Evolutionary conservation across 2,113 vertebrate genomes (phyloP), one percentile per base, ranked within the genome.

Genomic region (Brachyhypopomus gauderio): DNA sequence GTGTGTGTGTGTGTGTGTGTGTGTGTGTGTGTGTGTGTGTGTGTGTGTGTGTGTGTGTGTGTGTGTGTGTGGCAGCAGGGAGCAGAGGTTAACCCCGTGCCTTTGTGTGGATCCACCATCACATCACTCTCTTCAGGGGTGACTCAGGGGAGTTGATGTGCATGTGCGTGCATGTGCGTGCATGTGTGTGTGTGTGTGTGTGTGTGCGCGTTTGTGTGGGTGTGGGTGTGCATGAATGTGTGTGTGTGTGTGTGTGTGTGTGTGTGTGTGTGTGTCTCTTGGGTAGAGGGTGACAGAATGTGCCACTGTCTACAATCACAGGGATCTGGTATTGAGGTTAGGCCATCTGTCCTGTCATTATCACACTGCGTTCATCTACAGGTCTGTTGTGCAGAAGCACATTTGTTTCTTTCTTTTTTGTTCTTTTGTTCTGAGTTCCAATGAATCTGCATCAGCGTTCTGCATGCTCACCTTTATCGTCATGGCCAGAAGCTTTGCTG

Each of bases 281-380:
- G 20, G 66, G n/a, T 59, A 34, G 19, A 55, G 67, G 36, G 30
- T 73, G 74, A 75, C 62, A 74, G 78, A 66, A 67, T 79, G 48
- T 83, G 78, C 48, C 22, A 25, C 74, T 66, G 45, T 48, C 55
- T 62, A 23, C n/a, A 67, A 79, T 74, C 34, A 67, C 56, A 58
- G 45, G 56, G 71, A 73, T 74, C 63, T 77, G 71, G 55, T 78
- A 30, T 41, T 34, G 63, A 81, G 60, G 45, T 72, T 69, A 67
- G 9, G 0, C 79, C 79, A 75, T 81, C 79, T 81, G 79, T 81
- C 79, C 52, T 67, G 41, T 73, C 45, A 63, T 64, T 27, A 72
- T 27, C 64, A 16, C 12, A 16, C 55, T 17, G 11, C 56, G 62
- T 63, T 72, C 69, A 48, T 16, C 16, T 58, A 3, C 55, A 34